These are phyloP conservation scores for Aptenodytes forsteri DNA, from an alignment of 2,113 vertebrate genomes.

Conservation along the genomic window DNA sequence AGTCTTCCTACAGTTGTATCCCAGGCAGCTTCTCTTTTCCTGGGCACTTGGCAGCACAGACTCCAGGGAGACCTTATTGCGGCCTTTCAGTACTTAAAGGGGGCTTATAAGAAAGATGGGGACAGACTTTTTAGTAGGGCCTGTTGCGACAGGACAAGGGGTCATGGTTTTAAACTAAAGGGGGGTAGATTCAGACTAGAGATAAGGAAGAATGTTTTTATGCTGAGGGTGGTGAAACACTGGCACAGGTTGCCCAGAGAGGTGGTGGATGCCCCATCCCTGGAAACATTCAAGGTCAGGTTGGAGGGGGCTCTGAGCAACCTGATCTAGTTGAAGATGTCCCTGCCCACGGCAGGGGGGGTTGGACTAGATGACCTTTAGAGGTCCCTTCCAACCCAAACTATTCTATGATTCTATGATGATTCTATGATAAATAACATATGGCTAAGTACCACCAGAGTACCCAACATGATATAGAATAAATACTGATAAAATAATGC, in stretches of 20 bases:
- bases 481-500: not conserved
- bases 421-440: not conserved
- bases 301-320: not conserved
- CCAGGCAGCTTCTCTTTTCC: too few species aligned
- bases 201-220: too few species aligned
- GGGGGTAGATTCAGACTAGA: too few species aligned
- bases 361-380: not conserved
- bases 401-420: not conserved
- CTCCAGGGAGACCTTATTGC: too few species aligned
- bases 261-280: not conserved
- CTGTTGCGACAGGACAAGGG: too few species aligned
- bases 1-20: too few species aligned
- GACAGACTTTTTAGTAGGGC: too few species aligned
- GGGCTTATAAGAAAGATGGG: too few species aligned
- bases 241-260: not conserved
- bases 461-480: not conserved
- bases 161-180: too few species aligned
- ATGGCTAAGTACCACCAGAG: not conserved
- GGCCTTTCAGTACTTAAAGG: too few species aligned
- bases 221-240: too few species aligned
- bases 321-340: not conserved
- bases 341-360: not conserved
- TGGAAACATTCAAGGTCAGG: not conserved
- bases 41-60: too few species aligned
- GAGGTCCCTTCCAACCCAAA: not conserved